phyloP scores from a whole-genome alignment of 2,113 vertebrate species.

The Colinus virginianus region DNA sequence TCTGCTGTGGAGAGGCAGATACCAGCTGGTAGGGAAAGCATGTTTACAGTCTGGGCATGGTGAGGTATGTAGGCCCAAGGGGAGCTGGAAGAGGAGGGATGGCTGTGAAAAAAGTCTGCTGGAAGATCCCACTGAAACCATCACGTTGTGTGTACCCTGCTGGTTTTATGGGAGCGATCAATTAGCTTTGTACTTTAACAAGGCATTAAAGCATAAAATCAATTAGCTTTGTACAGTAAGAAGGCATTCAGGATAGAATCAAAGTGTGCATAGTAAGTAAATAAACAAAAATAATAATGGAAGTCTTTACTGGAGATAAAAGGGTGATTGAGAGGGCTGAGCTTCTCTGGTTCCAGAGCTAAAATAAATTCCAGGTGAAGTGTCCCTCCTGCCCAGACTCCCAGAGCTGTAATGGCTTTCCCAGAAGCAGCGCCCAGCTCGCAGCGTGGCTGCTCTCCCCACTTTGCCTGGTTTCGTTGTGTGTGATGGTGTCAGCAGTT shows the following conservation, averaged over 20 bases:
- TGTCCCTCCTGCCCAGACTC: neutral
- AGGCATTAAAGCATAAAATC: neutral
- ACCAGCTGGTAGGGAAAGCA: neutral
- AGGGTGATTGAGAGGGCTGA: neutral
- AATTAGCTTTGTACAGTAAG: neutral
- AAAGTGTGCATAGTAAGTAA: neutral
- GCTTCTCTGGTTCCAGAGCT: neutral
- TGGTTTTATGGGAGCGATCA: conserved; percentile 9
- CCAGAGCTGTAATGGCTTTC: neutral
- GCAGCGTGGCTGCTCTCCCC: neutral
- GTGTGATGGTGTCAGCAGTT: neutral
- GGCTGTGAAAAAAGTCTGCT: neutral
- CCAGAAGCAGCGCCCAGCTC: neutral
- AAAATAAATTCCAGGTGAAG: neutral
- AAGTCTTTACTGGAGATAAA: neutral
- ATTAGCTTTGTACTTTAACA: neutral
- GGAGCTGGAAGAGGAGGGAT: neutral
- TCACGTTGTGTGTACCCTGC: neutral
- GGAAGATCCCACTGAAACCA: neutral
- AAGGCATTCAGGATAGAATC: neutral
- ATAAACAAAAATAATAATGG: neutral
- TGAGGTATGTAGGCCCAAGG: neutral
- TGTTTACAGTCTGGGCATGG: neutral
- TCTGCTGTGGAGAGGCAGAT: neutral
- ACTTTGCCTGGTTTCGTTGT: neutral